Percentiles rank a stretch among this genome's conserved stretches.
Evolutionary conservation across 2,797 vertebrate species (phyloP).

Genomic region (Diceros bicornis): DNA sequence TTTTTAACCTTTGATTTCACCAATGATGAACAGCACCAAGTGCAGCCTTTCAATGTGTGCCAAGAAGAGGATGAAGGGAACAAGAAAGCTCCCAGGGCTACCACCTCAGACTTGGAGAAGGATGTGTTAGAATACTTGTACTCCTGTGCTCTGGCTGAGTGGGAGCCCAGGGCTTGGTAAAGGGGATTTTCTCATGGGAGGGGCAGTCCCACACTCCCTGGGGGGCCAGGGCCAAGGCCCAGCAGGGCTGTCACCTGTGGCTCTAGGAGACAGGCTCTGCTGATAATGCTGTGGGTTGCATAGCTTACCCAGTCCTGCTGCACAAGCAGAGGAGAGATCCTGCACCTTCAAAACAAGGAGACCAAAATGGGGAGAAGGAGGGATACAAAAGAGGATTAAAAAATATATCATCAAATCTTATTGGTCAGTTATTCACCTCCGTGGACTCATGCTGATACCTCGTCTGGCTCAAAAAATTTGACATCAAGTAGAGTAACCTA

Average conservation of each 20-base stretch:
- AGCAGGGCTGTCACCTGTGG: not conserved
- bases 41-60: not conserved
- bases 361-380: not conserved
- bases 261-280: not conserved
- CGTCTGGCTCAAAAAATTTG: not conserved
- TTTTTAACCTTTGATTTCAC: constrained; percentile 8
- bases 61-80: not conserved
- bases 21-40: not conserved
- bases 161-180: not conserved
- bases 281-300: not conserved
- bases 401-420: not conserved
- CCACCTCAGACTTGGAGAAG: not conserved
- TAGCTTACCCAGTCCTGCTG: not conserved
- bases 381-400: not conserved
- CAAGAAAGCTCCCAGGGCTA: not conserved
- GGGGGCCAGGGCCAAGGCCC: not conserved
- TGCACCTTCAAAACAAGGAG: not conserved
- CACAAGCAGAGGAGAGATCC: not conserved
- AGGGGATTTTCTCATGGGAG: not conserved
- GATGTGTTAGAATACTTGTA: not conserved
- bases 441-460: not conserved
- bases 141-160: not conserved
- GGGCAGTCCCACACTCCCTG: not conserved
- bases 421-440: not conserved
- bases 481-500: not conserved